A percentile compares a stretch with the other conserved stretches of the same genome.
Conservation (phyloP, 30 jellyfish, hydroid and myxozoan species). For the Hydractinia symbiolongicarpus region DNA sequence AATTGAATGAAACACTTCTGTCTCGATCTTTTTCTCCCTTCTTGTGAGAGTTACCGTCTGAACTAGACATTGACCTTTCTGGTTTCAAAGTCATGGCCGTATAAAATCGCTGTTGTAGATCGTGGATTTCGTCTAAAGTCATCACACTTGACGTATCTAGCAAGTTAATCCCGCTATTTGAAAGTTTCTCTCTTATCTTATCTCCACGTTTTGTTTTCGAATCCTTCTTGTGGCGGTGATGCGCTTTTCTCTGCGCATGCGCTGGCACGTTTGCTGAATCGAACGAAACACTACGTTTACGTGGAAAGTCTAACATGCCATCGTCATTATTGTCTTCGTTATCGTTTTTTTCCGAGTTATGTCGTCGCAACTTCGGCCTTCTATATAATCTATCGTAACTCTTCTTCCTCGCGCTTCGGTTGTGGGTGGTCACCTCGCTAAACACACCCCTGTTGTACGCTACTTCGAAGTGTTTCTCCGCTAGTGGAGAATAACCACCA, state of each 20-base stretch:
- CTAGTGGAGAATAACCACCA: slow-evolving; percentile 8
- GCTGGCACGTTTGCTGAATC: too few relatives aligned
- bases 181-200: background rate
- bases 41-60: too few relatives aligned
- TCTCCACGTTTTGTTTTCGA: background rate
- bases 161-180: background rate
- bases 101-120: background rate
- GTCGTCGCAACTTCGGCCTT: slow-evolving; percentile 3
- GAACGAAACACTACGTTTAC: too few relatives aligned
- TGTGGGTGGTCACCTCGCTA: background rate
- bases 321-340: too few relatives aligned
- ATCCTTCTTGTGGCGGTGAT: background rate
- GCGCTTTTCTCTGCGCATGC: background rate
- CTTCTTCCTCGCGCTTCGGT: background rate
- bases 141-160: background rate
- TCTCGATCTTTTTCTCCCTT: too few relatives aligned
- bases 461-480: slow-evolving; percentile 11
- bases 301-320: too few relatives aligned
- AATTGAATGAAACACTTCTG: too few relatives aligned
- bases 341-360: background rate
- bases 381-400: background rate
- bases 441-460: slow-evolving; percentile 1
- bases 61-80: too few relatives aligned
- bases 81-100: too few relatives aligned
- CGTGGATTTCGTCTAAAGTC: slow-evolving; percentile 4